These are phyloP conservation scores for Sphaeridia pumilis DNA, from an alignment of 2,888 invertebrate species.

Conservation along the genomic window DNA sequence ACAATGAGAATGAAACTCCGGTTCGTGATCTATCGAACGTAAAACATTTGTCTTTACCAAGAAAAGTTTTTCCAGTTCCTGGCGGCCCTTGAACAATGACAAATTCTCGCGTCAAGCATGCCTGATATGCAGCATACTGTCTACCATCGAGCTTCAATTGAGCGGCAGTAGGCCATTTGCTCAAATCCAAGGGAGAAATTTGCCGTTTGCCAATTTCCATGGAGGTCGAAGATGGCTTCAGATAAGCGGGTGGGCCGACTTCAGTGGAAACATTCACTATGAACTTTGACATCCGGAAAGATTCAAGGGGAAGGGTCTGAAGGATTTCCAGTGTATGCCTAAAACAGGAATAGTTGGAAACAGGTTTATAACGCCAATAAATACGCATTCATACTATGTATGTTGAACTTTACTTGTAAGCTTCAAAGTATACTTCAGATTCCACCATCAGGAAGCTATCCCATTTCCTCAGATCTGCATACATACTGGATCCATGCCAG, in stretches of 20 bases:
- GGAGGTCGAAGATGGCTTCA: slow-evolving; percentile 24
- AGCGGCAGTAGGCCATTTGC: slow-evolving; percentile 44
- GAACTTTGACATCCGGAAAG: slow-evolving; percentile 57
- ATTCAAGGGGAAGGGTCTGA: slow-evolving; percentile 46
- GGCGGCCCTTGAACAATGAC: slow-evolving; percentile 62
- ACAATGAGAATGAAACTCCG: background rate
- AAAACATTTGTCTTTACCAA: slow-evolving; percentile 13
- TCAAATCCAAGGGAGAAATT: slow-evolving; percentile 13
- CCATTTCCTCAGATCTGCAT: slow-evolving; percentile 15
- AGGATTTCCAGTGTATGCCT: slow-evolving; percentile 39
- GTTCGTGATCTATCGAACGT: too few species aligned
- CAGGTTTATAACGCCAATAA: too few species aligned
- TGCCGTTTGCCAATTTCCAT: slow-evolving; percentile 10
- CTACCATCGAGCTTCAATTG: slow-evolving; percentile 50
- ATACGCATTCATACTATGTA: slow-evolving; percentile 47
- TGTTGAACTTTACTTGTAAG: slow-evolving; percentile 63
- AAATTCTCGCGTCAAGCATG: slow-evolving; percentile 58
- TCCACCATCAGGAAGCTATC: slow-evolving; percentile 56
- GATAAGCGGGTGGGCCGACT: slow-evolving; percentile 41
- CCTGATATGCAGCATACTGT: slow-evolving; percentile 55
- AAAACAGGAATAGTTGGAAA: too few species aligned
- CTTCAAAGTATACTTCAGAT: slow-evolving; percentile 67
- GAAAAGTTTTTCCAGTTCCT: slow-evolving; percentile 46
- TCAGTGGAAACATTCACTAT: slow-evolving; percentile 47
- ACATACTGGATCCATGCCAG: slow-evolving; percentile 25